Percentiles rank a stretch among this genome's conserved stretches.
Conservation (phyloP, 2,888 invertebrate genomes). For the Julus scandinavius region DNA sequence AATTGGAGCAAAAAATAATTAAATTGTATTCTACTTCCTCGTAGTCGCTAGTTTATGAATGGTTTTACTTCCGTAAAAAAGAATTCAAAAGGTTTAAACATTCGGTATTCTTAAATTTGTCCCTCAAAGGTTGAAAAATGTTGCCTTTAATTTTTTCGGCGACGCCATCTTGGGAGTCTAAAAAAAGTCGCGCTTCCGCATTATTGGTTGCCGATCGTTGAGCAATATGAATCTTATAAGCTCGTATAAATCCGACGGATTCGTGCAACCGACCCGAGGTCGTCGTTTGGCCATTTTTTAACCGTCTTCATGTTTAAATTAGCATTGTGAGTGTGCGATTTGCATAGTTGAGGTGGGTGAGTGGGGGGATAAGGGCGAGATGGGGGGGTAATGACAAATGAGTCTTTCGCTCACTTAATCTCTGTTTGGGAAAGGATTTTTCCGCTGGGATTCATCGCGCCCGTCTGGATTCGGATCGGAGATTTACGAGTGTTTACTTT, state of each 20-base stretch:
- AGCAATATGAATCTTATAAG: neutral
- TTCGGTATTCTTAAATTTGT: too few species aligned
- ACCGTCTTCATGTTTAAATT: constrained; percentile 35
- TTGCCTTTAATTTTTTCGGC: neutral
- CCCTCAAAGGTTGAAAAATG: neutral
- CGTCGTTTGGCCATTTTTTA: constrained; percentile 13
- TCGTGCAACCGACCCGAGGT: neutral
- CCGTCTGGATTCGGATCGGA: constrained; percentile 6
- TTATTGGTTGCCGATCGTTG: too few species aligned
- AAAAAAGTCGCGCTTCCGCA: neutral
- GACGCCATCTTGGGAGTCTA: neutral
- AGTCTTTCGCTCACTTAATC: constrained; percentile 21
- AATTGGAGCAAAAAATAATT: too few species aligned
- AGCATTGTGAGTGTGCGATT: constrained; percentile 4
- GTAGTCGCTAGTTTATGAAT: too few species aligned
- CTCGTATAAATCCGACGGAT: neutral
- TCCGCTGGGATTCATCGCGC: constrained; percentile 17
- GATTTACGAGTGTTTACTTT: constrained; percentile 42
- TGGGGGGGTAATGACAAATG: constrained; percentile 24
- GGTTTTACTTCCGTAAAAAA: too few species aligned
- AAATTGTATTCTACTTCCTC: too few species aligned
- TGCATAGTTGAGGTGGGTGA: neutral
- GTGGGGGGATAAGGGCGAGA: neutral
- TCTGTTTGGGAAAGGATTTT: constrained; percentile 35
- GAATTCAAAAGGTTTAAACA: too few species aligned